Conservation (phyloP, 2,113 vertebrate genomes). For the Istiophorus platypterus region DNA sequence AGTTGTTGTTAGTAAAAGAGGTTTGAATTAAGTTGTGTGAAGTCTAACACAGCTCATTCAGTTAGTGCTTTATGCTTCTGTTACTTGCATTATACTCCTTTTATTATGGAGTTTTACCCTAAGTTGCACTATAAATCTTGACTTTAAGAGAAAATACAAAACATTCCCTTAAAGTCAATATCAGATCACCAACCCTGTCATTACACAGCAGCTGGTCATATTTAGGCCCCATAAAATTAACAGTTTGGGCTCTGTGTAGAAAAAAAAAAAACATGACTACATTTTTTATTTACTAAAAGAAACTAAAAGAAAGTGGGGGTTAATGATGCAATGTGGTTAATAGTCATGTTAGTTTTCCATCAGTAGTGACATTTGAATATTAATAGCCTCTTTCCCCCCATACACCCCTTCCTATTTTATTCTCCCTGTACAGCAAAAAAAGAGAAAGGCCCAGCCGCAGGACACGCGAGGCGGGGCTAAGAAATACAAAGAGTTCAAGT, state of each 20-base stretch:
- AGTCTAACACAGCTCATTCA: no score
- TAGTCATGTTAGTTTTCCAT: background rate
- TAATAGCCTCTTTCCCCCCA: background rate
- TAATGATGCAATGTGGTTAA: background rate
- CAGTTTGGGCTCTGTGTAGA: background rate
- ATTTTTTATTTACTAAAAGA: background rate
- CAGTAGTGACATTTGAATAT: slow-evolving; percentile 19
- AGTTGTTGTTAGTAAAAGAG: no score
- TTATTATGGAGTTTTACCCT: no score
- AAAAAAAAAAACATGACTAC: background rate
- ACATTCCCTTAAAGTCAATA: no score
- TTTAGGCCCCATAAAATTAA: background rate
- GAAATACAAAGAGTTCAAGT: slow-evolving; percentile 97
- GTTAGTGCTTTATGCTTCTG: no score
- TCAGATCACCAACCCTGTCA: no score
- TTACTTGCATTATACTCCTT: no score
- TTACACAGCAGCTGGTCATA: background rate
- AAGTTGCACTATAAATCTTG: no score
- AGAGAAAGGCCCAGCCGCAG: slow-evolving; percentile 93
- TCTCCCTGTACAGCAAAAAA: slow-evolving; percentile 88
- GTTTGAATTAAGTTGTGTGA: no score
- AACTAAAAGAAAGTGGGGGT: background rate
- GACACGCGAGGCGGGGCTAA: slow-evolving; percentile 90
- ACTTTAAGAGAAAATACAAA: no score
- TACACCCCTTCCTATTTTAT: background rate